Evolutionary conservation across 2,888 invertebrate species (phyloP).

Genomic region (Ctenicera cuprea): DNA sequence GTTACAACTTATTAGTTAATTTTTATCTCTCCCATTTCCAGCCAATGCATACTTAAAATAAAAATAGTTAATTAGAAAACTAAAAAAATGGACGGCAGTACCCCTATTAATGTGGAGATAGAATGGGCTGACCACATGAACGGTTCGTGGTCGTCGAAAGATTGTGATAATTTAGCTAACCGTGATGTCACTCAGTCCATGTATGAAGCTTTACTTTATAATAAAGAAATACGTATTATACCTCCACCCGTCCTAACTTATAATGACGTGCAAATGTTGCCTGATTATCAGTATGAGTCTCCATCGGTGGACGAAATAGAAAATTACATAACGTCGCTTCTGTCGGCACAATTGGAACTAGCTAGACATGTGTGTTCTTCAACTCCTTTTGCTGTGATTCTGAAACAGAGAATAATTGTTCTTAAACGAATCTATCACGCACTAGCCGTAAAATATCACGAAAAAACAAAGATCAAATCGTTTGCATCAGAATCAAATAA

Average conservation of each 20-base stretch:
- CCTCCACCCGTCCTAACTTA: slow-evolving; percentile 65
- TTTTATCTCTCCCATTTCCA: neutral
- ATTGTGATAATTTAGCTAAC: slow-evolving; percentile 74
- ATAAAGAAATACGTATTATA: slow-evolving; percentile 73
- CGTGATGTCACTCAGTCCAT: slow-evolving; percentile 74
- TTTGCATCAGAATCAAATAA: slow-evolving; percentile 45
- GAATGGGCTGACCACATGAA: slow-evolving; percentile 77
- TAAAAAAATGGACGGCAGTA: slow-evolving; percentile 21
- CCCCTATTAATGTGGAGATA: slow-evolving; percentile 49
- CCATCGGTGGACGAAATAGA: slow-evolving; percentile 73
- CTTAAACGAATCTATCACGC: slow-evolving; percentile 77
- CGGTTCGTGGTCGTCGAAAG: slow-evolving; percentile 76
- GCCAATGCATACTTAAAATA: too few relatives aligned
- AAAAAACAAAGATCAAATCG: slow-evolving; percentile 68
- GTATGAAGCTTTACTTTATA: slow-evolving; percentile 75
- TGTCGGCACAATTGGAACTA: slow-evolving; percentile 74
- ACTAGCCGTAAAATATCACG: slow-evolving; percentile 75
- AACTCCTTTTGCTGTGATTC: slow-evolving; percentile 75
- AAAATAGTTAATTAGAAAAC: too few relatives aligned
- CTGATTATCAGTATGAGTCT: slow-evolving; percentile 75
- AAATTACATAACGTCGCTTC: slow-evolving; percentile 73
- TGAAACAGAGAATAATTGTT: slow-evolving; percentile 76
- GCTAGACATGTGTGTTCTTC: slow-evolving; percentile 76
- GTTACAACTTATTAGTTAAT: neutral
- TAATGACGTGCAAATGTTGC: slow-evolving; percentile 71